A percentile compares a stretch with the other conserved stretches of the same genome.
phyloP scores from a whole-genome alignment of 2,888 invertebrate genomes.

The Sympetrum striolatum region DNA sequence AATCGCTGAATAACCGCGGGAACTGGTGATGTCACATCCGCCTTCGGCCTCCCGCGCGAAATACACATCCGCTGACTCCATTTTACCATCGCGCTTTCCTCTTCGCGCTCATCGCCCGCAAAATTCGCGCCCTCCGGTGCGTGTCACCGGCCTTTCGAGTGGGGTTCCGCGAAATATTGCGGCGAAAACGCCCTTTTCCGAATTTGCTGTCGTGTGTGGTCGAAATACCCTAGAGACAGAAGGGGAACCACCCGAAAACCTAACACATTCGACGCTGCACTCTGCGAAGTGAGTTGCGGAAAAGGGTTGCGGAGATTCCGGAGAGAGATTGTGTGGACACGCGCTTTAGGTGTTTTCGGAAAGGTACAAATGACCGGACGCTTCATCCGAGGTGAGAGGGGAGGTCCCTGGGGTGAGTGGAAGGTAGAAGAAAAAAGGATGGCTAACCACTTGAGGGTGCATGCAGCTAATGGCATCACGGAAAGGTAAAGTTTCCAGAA shows the following conservation, averaged over 20 bases:
- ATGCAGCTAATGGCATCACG: neutral
- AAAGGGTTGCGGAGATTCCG: neutral
- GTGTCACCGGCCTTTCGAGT: neutral
- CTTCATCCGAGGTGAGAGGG: neutral
- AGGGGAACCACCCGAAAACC: neutral
- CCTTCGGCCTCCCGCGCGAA: no score
- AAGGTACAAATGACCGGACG: neutral
- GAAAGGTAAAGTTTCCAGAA: neutral
- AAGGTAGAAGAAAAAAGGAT: neutral
- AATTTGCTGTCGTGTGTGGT: neutral
- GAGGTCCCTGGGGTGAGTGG: neutral
- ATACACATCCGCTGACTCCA: no score
- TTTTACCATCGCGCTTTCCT: no score
- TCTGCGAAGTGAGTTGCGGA: neutral
- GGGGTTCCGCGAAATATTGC: neutral
- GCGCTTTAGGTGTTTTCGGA: neutral
- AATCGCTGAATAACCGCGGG: no score
- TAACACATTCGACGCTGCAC: neutral
- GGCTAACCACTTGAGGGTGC: neutral
- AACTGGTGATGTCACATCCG: no score
- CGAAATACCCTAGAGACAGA: neutral
- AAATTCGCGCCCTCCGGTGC: neutral
- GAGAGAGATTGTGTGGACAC: neutral
- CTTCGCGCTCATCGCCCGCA: no score
- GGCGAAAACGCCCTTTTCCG: neutral